Evolutionary conservation across 2,888 invertebrate genomes (phyloP), one percentile per base, ranked within the genome.

Genomic region (Drosophila putrida): DNA sequence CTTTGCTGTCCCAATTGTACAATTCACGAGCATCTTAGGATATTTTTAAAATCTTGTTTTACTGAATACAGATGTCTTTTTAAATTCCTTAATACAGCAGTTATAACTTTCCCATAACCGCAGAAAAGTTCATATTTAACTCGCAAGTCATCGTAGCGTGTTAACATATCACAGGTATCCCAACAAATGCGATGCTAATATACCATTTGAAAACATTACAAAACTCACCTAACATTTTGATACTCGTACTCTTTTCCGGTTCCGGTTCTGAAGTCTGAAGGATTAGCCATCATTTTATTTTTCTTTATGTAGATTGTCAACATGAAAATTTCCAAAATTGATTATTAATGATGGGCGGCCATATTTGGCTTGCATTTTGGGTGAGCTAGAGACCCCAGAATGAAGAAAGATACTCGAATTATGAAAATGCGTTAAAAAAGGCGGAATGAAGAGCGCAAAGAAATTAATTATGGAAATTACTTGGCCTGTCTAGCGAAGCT

Each of bases 391-490:
- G 49, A 33, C 33, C 6, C 20, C 10, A n/a, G 13, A 58, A 54
- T 13, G 20, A 9, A 25, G 51, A 61, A 63, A 71, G 62, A 74
- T 60, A 70, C 58, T 71, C 43, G 60, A 75, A 82, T 71, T 79
- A 78, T 78, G 75, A 73, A 87, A 90, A 87, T 74, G 71, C 62
- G 75, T 72, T 76, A 68, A 82, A 79, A 88, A 81, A 77, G 71
- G 73, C 68, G 74, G 69, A 79, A 87, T 85, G 31, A 75, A 74
- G 78, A 70, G 75, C 68, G 85, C 71, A 71, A 80, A 79, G 83
- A 90, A 91, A 90, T 91, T 91, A 91, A 91, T 91, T 90, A 90
- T 90, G 90, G 89, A 90, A 90, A 91, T 90, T 87, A 88, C 88
- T 86, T 78, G 84, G 77, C 41, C 67, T 46, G 73, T 70, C 75